Conservation (phyloP, 2,797 vertebrate genomes). For the Aselliscus stoliczkanus region DNA sequence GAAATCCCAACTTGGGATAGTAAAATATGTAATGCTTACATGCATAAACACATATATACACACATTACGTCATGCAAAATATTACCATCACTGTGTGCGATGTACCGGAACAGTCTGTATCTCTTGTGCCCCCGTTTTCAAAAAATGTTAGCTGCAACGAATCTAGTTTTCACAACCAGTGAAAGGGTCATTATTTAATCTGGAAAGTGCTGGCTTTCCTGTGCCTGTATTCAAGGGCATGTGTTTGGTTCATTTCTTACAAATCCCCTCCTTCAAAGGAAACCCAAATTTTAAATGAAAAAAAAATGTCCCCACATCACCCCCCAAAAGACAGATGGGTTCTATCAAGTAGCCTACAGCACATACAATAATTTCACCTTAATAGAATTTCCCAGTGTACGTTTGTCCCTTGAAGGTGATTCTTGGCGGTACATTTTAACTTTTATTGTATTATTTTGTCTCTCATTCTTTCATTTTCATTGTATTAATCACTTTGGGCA, state of each 20-base stretch:
- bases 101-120: rapidly evolving
- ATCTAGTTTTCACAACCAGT: not conserved
- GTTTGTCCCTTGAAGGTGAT: not conserved
- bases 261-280: not conserved
- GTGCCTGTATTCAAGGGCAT: not conserved
- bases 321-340: not conserved
- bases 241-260: not conserved
- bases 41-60: rapidly evolving
- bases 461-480: not conserved
- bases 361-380: not conserved
- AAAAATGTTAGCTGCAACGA: not conserved
- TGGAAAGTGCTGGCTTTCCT: not conserved
- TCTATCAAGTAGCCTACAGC: not conserved
- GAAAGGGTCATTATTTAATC: not conserved
- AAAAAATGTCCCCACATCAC: not conserved
- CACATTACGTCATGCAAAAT: rapidly evolving
- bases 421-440: not conserved
- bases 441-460: not conserved
- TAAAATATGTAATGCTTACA: not conserved
- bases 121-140: not conserved
- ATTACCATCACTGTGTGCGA: not conserved
- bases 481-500: not conserved
- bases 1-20: not conserved
- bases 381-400: not conserved
- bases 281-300: not conserved